phyloP scores from a whole-genome alignment of 2,888 invertebrate species.

The Rhorus exstirpatorius region DNA sequence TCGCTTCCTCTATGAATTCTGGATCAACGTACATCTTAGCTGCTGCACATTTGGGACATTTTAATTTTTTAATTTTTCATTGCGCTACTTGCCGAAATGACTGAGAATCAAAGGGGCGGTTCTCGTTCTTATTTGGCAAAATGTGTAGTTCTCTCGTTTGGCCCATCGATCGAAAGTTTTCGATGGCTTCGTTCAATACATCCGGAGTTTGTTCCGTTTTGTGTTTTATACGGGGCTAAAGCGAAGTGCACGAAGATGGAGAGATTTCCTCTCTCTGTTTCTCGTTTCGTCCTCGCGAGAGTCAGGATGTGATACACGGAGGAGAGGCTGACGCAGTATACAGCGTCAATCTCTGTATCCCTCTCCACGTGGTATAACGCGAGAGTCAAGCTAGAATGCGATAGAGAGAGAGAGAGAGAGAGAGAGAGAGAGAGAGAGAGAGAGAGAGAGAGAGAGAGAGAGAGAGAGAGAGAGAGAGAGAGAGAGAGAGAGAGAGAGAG shows the following conservation, averaged over 20 bases:
- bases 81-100: no score
- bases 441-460: constrained; percentile 7
- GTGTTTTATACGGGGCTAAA: no score
- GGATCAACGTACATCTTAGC: no score
- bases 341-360: constrained; percentile 18
- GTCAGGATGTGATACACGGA: not conserved
- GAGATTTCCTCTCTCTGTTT: not conserved
- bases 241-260: not conserved
- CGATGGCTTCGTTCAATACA: not conserved
- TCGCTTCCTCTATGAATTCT: no score
- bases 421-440: not conserved
- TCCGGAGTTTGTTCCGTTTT: not conserved
- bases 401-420: no score
- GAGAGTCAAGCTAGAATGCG: constrained; percentile 6
- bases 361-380: not conserved
- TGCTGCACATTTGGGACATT: no score
- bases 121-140: no score
- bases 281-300: not conserved
- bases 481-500: not conserved
- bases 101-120: no score
- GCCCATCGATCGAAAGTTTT: not conserved
- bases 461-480: not conserved
- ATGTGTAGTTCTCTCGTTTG: no score
- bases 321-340: constrained; percentile 41
- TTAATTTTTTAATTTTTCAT: no score